These are phyloP conservation scores for Tetranychus cinnabarinus DNA, from an alignment of 1,140 invertebrate species.

Conservation along the genomic window DNA sequence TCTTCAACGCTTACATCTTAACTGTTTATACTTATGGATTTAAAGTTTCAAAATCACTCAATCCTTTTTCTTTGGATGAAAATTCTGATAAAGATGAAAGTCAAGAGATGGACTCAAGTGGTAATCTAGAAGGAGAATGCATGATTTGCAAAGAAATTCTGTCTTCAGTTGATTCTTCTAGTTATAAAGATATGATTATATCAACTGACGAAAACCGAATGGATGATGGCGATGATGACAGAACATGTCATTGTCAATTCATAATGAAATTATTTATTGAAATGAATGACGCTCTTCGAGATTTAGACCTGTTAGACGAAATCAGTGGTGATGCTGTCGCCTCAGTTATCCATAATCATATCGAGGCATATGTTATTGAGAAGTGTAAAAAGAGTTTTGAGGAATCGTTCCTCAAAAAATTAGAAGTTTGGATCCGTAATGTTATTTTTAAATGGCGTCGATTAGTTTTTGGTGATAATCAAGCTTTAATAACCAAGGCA, in stretches of 20 bases:
- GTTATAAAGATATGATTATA: background rate
- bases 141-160: background rate
- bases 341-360: constrained; percentile 4
- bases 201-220: background rate
- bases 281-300: background rate
- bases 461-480: constrained; percentile 1
- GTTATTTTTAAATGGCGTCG: constrained; percentile 6
- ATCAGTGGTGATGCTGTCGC: constrained; percentile 4
- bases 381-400: constrained; percentile 9
- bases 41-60: background rate
- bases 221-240: background rate
- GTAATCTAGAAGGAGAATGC: background rate
- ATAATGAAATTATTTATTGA: background rate
- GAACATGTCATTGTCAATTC: background rate
- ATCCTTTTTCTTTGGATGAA: background rate
- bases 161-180: background rate
- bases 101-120: background rate
- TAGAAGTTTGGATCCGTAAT: constrained; percentile 5
- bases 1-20: background rate
- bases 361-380: constrained; percentile 5
- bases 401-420: constrained; percentile 1
- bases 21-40: background rate
- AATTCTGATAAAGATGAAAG: background rate
- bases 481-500: background rate
- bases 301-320: constrained; percentile 2